phyloP scores from a whole-genome alignment of 1,140 invertebrate genomes.

The Tenebrio molitor region DNA sequence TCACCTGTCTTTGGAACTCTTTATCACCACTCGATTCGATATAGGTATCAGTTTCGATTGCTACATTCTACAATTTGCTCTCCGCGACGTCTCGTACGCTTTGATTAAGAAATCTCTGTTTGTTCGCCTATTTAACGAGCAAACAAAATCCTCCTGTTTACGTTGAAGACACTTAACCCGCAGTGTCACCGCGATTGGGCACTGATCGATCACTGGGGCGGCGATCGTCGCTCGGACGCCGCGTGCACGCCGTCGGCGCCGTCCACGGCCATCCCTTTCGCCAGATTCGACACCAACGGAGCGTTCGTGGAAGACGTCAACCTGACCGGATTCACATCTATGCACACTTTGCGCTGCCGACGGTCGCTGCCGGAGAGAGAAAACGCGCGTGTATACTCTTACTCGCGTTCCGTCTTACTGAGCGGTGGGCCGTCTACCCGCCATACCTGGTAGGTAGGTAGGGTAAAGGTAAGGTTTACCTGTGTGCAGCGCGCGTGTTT shows the following conservation, averaged over 20 bases:
- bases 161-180: slow-evolving; percentile 46
- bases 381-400: slow-evolving; percentile 43
- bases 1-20: slow-evolving; percentile 34
- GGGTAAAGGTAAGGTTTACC: slow-evolving; percentile 48
- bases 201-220: slow-evolving; percentile 48
- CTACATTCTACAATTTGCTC: slow-evolving; percentile 48
- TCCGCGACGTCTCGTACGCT: slow-evolving; percentile 29
- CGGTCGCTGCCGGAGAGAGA: slow-evolving; percentile 28
- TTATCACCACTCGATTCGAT: slow-evolving; percentile 50
- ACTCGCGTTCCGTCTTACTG: slow-evolving; percentile 48
- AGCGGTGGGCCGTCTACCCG: slow-evolving; percentile 55
- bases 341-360: slow-evolving; percentile 51
- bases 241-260: slow-evolving; percentile 41
- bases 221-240: slow-evolving; percentile 41
- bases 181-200: slow-evolving; percentile 20
- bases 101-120: slow-evolving; percentile 48
- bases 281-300: slow-evolving; percentile 29
- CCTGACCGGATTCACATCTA: slow-evolving; percentile 37
- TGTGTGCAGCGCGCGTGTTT: slow-evolving; percentile 42
- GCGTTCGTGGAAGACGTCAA: slow-evolving; percentile 10
- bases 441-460: slow-evolving; percentile 52
- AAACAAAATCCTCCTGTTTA: slow-evolving; percentile 46
- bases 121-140: slow-evolving; percentile 35
- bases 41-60: slow-evolving; percentile 50
- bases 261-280: background rate